Evolutionary conservation across 1,140 invertebrate species (phyloP), one percentile per base, ranked within the genome.

Genomic region (Hylyphantes graminicola): DNA sequence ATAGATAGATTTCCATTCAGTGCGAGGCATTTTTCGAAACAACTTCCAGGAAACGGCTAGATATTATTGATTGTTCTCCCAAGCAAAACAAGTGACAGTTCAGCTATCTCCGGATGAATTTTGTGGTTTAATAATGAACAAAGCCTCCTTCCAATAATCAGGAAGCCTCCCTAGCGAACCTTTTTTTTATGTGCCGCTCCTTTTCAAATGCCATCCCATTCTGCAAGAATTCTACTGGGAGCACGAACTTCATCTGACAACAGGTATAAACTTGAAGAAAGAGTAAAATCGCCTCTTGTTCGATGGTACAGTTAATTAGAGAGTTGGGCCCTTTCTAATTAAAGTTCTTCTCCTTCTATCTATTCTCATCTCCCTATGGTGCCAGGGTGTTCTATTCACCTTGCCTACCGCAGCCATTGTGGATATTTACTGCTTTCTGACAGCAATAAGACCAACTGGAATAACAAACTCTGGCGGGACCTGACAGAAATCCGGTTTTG

Each of bases 381-480:
- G 77, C 59, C 61, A 57, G 35, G 63, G 17, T 70, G 55, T 51
- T 54, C 19, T 68, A 54, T 80, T 80, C 67, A 53, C 19, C 48
- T 64, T 21, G 48, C 50, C 72, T 67, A 13, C 70, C 19, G 15
- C 59, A 35, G 11, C 48, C 59, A 74, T 74, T 65, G 55, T 50
- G 57, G 80, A 83, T 83, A 83, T 83, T 83, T 83, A 75, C 80
- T 74, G 72, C 70, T 65, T 83, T 83, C 72, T 83, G 72, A 83
- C 80, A 83, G 70, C 80, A 81, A 67, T 83, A 83, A 83, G 59
- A 83, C 72, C 70, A 74, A 83, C 59, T 63, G 72, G 70, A 61
- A 83, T 83, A 83, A 83, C 80, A 75, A 83, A 83, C 70, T 57
- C 68, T 83, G 80, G 57, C 80, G 57, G 55, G 63, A 59, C 63